Evolutionary conservation across 2,113 vertebrate species (phyloP).

Genomic region (Ondatra zibethicus): DNA sequence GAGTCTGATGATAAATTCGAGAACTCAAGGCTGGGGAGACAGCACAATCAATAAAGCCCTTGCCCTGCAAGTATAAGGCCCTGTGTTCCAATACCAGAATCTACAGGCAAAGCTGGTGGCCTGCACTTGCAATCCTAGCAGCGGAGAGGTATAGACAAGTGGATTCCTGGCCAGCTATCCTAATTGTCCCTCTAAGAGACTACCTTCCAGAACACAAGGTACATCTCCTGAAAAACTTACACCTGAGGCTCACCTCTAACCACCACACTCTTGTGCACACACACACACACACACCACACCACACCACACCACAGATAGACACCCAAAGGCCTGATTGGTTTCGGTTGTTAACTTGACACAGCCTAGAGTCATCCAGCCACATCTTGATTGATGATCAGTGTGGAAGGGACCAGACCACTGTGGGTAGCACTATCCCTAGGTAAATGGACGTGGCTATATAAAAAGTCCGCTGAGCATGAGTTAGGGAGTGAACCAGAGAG

Average conservation of each 20-base stretch:
- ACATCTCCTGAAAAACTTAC: neutral
- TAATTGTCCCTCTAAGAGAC: neutral
- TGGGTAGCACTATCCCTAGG: neutral
- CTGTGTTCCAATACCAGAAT: neutral
- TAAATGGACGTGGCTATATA: neutral
- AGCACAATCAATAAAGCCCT: neutral
- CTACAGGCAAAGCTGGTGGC: neutral
- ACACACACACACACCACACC: neutral
- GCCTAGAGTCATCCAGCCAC: neutral
- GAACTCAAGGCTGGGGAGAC: neutral
- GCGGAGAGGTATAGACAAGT: no score
- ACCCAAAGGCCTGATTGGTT: neutral
- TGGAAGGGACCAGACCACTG: neutral
- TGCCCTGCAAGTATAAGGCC: neutral
- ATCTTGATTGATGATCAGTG: neutral
- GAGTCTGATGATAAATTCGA: neutral
- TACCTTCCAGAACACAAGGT: neutral
- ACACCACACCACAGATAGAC: neutral
- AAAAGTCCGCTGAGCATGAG: neutral
- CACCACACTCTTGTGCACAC: neutral
- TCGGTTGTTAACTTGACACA: neutral
- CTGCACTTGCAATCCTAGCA: no score
- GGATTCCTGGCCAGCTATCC: neutral
- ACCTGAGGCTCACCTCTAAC: neutral
- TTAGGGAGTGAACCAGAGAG: neutral